These are phyloP conservation scores for Siphamia tubifer DNA, from an alignment of 2,113 vertebrate species.

Conservation along the genomic window DNA sequence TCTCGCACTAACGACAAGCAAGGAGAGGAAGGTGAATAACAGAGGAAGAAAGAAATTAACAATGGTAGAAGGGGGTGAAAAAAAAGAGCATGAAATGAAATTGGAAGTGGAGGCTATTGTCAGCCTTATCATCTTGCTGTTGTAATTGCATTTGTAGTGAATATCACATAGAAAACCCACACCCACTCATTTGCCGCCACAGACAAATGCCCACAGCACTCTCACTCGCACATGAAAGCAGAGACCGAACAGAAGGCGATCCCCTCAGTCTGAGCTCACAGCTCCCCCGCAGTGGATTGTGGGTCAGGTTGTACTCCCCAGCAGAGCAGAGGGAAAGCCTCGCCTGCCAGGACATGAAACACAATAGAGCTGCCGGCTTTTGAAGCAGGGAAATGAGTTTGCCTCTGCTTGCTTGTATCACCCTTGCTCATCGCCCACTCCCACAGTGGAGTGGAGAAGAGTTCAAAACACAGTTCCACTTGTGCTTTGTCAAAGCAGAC, in stretches of 20 bases:
- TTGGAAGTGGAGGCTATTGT: background rate
- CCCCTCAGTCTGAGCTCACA: slow-evolving; percentile 35
- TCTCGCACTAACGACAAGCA: background rate
- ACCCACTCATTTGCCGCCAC: slow-evolving; percentile 22
- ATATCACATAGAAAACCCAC: slow-evolving; percentile 9
- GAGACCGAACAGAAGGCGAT: slow-evolving; percentile 56
- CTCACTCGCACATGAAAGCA: slow-evolving; percentile 51
- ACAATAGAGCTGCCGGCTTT: slow-evolving; percentile 30
- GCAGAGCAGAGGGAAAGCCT: slow-evolving; percentile 46
- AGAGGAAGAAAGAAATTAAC: background rate
- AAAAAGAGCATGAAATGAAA: background rate
- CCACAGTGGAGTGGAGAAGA: slow-evolving; percentile 37
- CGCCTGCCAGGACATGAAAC: slow-evolving; percentile 42
- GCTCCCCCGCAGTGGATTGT: slow-evolving; percentile 56
- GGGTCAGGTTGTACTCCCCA: slow-evolving; percentile 52
- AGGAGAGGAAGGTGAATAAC: background rate
- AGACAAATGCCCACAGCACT: slow-evolving; percentile 28
- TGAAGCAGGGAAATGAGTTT: slow-evolving; percentile 59
- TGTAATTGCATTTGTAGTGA: slow-evolving; percentile 7
- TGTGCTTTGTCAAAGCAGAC: slow-evolving; percentile 22
- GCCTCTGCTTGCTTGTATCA: slow-evolving; percentile 47
- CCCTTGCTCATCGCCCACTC: slow-evolving; percentile 52
- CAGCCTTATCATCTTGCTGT: background rate
- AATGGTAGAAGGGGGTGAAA: background rate
- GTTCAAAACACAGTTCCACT: slow-evolving; percentile 45